A percentile compares a stretch with the other conserved stretches of the same genome.
Conservation (phyloP, 1,140 invertebrate genomes). For the Drosophila pallidifrons region DNA sequence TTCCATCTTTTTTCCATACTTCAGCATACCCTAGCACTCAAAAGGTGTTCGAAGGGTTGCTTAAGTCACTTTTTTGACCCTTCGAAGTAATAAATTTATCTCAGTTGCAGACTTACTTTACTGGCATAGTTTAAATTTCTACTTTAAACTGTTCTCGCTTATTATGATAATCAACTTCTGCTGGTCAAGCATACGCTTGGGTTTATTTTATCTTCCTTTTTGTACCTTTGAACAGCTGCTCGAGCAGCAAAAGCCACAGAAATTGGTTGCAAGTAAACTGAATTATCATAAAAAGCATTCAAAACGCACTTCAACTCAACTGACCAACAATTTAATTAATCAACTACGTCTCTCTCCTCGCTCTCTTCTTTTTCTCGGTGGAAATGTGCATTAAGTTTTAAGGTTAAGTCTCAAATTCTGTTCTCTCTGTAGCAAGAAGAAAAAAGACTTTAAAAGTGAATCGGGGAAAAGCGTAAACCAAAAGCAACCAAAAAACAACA, state of each 20-base stretch:
- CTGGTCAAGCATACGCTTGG: background rate
- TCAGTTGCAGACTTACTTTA: no score
- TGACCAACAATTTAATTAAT: conserved; percentile 65
- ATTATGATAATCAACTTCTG: no score
- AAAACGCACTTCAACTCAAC: conserved; percentile 34
- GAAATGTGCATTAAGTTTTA: conserved; percentile 29
- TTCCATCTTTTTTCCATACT: conserved; percentile 65
- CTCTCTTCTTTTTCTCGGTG: background rate
- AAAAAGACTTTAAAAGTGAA: conserved; percentile 21
- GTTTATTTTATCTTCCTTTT: conserved; percentile 14
- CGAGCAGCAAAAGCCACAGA: conserved; percentile 21
- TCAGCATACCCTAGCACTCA: conserved; percentile 7
- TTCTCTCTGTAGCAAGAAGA: conserved; percentile 1
- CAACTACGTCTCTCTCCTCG: conserved; percentile 14
- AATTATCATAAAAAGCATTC: conserved; percentile 53
- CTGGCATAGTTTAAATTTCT: no score
- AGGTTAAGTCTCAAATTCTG: conserved; percentile 11
- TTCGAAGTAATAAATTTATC: no score
- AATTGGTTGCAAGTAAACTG: conserved; percentile 61
- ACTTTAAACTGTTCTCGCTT: no score
- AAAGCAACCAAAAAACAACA: conserved; percentile 46
- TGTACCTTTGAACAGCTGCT: conserved; percentile 29
- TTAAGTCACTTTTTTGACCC: no score
- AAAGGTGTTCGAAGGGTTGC: background rate
- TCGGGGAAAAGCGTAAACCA: conserved; percentile 28